Percentiles rank a stretch among this genome's conserved stretches.
Conservation (phyloP, 2,888 invertebrate species). For the Dendrolimus pini region DNA sequence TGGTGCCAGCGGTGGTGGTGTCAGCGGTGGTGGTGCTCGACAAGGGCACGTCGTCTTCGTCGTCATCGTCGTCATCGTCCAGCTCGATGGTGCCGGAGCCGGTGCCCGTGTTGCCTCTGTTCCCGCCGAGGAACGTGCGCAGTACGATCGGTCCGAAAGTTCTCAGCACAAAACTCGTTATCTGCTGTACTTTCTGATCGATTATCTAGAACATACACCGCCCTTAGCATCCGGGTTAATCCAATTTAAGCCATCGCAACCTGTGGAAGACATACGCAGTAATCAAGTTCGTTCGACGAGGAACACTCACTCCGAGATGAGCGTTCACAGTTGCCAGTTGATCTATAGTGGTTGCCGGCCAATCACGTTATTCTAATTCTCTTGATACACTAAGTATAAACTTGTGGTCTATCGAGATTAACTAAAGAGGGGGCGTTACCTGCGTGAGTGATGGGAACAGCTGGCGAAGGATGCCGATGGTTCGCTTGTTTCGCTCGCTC, state of each 20-base stretch:
- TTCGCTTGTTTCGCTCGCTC: slow-evolving; percentile 84
- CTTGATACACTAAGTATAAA: too few species aligned
- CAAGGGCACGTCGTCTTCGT: slow-evolving; percentile 78
- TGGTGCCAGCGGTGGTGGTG: slow-evolving; percentile 20
- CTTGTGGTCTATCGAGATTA: not conserved
- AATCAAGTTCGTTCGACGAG: not conserved
- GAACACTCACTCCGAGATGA: not conserved
- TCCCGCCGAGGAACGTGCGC: slow-evolving; percentile 74
- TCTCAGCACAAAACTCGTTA: slow-evolving; percentile 83
- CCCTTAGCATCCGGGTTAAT: slow-evolving; percentile 32
- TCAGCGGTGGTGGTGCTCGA: slow-evolving; percentile 20
- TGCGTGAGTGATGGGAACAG: slow-evolving; percentile 85
- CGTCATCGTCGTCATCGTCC: slow-evolving; percentile 70
- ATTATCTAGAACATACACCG: slow-evolving; percentile 78
- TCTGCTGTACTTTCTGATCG: slow-evolving; percentile 86
- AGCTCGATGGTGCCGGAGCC: slow-evolving; percentile 66
- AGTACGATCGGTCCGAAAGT: slow-evolving; percentile 85
- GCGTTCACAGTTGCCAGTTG: not conserved
- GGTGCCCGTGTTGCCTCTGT: slow-evolving; percentile 54
- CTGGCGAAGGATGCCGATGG: slow-evolving; percentile 84
- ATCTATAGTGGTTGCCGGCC: too few species aligned
- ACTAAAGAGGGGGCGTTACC: slow-evolving; percentile 62
- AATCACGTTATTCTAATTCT: too few species aligned
- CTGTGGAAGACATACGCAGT: slow-evolving; percentile 12
- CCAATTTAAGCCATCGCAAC: slow-evolving; percentile 12